These are phyloP conservation scores for Drosophila varians DNA, from an alignment of 1,140 invertebrate genomes.

Conservation along the genomic window DNA sequence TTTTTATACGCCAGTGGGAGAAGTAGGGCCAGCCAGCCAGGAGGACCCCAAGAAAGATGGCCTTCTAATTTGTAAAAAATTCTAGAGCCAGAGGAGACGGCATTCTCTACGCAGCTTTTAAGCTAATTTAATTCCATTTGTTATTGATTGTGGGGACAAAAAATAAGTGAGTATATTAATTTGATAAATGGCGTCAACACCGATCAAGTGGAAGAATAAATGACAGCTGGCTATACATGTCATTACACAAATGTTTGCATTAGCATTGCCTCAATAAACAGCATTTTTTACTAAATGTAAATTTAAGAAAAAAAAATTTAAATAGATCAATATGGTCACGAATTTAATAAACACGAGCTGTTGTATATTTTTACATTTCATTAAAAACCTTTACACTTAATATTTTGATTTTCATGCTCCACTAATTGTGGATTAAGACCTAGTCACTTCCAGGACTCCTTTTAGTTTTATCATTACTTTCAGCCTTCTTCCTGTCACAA, in stretches of 20 bases:
- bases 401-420: no score
- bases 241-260: constrained; percentile 1
- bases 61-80: constrained; percentile 53
- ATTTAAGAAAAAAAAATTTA: no score
- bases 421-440: background rate
- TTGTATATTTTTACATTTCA: no score
- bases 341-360: background rate
- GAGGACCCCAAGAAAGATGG: constrained; percentile 24
- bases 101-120: constrained; percentile 30
- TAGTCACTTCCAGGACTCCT: background rate
- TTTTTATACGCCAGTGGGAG: constrained; percentile 60
- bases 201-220: background rate
- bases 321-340: no score
- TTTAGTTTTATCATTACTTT: constrained; percentile 7
- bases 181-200: constrained; percentile 1
- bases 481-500: constrained; percentile 9
- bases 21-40: background rate
- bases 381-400: no score
- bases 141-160: constrained; percentile 3
- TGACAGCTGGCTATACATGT: background rate
- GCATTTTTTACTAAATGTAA: background rate
- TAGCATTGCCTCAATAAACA: background rate
- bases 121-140: constrained; percentile 54
- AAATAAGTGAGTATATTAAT: background rate
- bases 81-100: constrained; percentile 7